Percentiles rank a stretch among this genome's conserved stretches.
Conservation (phyloP, 2,888 invertebrate species). For the Oegoconia quadripuncta region DNA sequence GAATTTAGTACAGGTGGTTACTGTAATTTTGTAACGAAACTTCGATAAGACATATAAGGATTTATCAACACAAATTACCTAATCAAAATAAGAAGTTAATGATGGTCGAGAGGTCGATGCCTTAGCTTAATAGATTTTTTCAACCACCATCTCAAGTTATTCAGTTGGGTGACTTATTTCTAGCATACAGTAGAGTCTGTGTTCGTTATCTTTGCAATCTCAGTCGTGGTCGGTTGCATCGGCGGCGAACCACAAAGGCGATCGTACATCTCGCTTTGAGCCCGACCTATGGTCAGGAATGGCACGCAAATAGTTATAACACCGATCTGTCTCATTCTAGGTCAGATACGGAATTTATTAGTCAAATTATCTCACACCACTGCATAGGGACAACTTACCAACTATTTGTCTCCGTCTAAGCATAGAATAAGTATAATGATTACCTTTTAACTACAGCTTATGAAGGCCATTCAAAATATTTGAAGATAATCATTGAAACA, state of each 20-base stretch:
- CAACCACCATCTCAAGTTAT: too few relatives aligned
- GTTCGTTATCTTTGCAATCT: slow-evolving; percentile 12
- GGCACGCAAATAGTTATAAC: slow-evolving; percentile 25
- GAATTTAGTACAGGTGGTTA: too few relatives aligned
- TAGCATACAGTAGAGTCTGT: slow-evolving; percentile 3
- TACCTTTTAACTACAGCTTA: slow-evolving; percentile 2
- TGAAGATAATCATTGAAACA: slow-evolving; percentile 35
- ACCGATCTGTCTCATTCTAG: slow-evolving; percentile 17
- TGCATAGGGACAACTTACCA: slow-evolving; percentile 5
- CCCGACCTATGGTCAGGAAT: slow-evolving; percentile 18
- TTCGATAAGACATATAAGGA: too few relatives aligned
- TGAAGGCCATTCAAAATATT: not conserved
- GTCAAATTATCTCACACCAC: slow-evolving; percentile 11
- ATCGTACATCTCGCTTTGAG: slow-evolving; percentile 22
- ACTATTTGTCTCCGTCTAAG: not conserved
- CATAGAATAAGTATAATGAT: not conserved
- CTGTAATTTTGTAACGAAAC: too few relatives aligned
- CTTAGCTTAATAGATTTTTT: too few relatives aligned
- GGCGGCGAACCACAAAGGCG: slow-evolving; percentile 26
- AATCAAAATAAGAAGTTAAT: too few relatives aligned
- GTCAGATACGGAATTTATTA: slow-evolving; percentile 17
- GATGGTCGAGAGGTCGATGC: too few relatives aligned
- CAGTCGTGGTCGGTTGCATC: slow-evolving; percentile 19
- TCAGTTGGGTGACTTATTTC: too few relatives aligned
- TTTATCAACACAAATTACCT: too few relatives aligned